A percentile compares a stretch with the other conserved stretches of the same genome.
Evolutionary conservation across 2,888 invertebrate genomes (phyloP).

Genomic region (Pseudoips prasinana): DNA sequence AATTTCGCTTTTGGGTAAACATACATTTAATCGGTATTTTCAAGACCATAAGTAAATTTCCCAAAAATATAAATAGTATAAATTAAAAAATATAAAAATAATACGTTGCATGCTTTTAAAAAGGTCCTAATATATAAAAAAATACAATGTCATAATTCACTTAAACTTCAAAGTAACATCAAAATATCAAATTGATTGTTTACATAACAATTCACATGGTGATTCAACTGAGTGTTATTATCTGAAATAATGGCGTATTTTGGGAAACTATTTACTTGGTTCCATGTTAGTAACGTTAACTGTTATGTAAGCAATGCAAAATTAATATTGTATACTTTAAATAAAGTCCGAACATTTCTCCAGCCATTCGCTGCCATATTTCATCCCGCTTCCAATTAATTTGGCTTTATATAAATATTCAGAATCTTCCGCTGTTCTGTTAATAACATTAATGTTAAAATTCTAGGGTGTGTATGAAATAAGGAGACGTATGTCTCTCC

Average conservation of each 20-base stretch:
- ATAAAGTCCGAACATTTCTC: constrained; percentile 7
- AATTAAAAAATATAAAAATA: no score
- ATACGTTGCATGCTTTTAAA: constrained; percentile 16
- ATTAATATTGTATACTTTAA: constrained; percentile 4
- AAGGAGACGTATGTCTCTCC: constrained; percentile 85
- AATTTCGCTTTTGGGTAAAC: no score
- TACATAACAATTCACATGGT: constrained; percentile 17
- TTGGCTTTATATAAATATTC: constrained; percentile 36
- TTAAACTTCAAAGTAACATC: constrained; percentile 9
- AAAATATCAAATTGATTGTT: constrained; percentile 18
- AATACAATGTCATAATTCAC: constrained; percentile 22
- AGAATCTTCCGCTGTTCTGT: constrained; percentile 30
- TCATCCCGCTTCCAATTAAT: constrained; percentile 38
- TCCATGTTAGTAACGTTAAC: constrained; percentile 46
- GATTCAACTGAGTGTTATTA: constrained; percentile 1
- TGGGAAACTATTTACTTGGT: constrained; percentile 43
- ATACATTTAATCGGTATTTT: no score
- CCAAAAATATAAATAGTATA: no score
- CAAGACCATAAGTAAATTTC: no score
- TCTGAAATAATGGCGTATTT: constrained; percentile 50
- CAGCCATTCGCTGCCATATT: constrained; percentile 16
- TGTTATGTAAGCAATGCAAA: constrained; percentile 21
- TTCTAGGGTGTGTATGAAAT: constrained; percentile 86
- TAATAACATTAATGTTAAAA: constrained; percentile 63
- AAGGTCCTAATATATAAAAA: constrained; percentile 10